Evolutionary conservation across 2,888 invertebrate genomes (phyloP).

Genomic region (Pristionchus maxplancki): DNA sequence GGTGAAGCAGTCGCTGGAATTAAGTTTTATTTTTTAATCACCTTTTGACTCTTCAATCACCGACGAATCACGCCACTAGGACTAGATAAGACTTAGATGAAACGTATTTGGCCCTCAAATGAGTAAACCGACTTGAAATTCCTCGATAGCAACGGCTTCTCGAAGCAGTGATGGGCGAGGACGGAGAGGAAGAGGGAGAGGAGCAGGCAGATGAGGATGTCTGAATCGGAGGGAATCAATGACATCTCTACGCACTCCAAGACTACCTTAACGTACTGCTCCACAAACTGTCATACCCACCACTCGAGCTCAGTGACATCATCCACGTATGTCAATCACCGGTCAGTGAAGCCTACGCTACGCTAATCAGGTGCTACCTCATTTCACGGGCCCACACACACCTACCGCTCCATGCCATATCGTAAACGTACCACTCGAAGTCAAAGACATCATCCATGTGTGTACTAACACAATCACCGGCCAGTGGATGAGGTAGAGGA

Average conservation of each 20-base stretch:
- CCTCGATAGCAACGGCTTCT: not conserved
- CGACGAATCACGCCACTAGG: too few species aligned
- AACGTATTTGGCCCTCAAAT: not conserved
- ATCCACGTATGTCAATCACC: too few species aligned
- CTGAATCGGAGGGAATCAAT: not conserved
- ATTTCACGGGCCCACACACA: too few species aligned
- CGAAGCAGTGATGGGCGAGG: not conserved
- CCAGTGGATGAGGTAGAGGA: constrained; percentile 22
- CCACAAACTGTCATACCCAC: too few species aligned
- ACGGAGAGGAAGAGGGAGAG: not conserved
- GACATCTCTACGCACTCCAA: too few species aligned
- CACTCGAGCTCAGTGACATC: not conserved
- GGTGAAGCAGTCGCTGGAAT: not conserved
- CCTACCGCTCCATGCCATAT: too few species aligned
- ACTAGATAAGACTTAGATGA: not conserved
- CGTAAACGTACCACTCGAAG: too few species aligned
- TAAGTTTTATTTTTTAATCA: too few species aligned
- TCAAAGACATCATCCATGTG: not conserved
- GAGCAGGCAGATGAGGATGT: not conserved
- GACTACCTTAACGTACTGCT: too few species aligned
- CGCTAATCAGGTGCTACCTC: too few species aligned
- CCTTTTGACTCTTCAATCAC: too few species aligned
- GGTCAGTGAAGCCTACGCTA: too few species aligned
- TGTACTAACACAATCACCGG: not conserved
- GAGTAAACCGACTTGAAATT: not conserved